phyloP scores from a whole-genome alignment of 2,113 vertebrate genomes.

The Otocyon megalotis region DNA sequence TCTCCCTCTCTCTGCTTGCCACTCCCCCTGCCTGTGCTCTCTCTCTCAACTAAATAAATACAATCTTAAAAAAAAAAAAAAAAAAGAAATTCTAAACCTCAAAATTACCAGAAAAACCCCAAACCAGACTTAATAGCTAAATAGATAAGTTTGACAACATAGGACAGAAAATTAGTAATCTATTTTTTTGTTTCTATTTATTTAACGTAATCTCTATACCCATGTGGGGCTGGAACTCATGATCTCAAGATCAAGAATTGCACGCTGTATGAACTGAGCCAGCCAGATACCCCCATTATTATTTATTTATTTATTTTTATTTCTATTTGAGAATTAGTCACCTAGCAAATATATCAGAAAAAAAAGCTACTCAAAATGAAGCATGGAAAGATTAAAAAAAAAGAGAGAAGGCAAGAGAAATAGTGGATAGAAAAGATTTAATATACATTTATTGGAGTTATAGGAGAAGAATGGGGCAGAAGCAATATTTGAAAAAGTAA shows the following conservation, averaged over 20 bases:
- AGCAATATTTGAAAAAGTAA: neutral
- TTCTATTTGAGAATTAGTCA: neutral
- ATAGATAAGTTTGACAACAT: neutral
- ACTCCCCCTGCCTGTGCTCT: no score
- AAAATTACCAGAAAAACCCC: neutral
- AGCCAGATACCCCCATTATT: neutral
- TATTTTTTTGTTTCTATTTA: neutral
- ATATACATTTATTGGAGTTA: neutral
- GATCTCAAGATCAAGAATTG: neutral
- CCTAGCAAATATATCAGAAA: neutral
- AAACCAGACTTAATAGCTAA: neutral
- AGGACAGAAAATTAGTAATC: neutral
- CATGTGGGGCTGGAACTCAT: neutral
- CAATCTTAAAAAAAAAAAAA: no score
- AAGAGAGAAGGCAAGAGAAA: neutral
- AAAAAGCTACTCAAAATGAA: neutral
- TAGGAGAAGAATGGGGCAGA: neutral
- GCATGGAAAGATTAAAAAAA: neutral
- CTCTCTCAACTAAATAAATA: no score
- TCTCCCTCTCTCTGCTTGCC: no score
- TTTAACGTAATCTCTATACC: neutral
- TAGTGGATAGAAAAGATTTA: neutral
- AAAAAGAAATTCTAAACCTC: constrained; percentile 18
- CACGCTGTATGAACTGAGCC: neutral
- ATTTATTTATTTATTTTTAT: neutral